Evolutionary conservation across 2,113 vertebrate genomes (phyloP), one percentile per base, ranked within the genome.

Genomic region (Misgurnus mizolepis): DNA sequence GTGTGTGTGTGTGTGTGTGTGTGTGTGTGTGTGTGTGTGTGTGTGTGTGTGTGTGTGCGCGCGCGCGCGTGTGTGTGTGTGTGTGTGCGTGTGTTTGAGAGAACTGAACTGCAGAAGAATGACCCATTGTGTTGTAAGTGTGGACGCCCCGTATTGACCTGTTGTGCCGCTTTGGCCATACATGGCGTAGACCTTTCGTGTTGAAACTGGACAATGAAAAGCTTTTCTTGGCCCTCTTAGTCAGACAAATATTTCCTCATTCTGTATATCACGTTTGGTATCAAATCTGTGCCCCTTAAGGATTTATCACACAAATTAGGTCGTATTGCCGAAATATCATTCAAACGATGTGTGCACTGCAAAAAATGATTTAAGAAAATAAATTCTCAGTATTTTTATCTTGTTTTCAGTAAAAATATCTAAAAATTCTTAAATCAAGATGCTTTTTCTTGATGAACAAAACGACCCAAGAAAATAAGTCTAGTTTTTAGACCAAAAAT

Each of bases 91-190:
- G 60, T 61, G 4, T 56, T 15, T 9, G 43, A 55, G 41, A 40
- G 40, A 40, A 53, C 18, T 58, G 11, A 76, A 72, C 83, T 85
- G 53, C 71, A 82, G 78, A 90, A 92, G 90, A 93, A 93, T 91
- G 86, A 89, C 81, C 90, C 85, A 93, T 93, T 93, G 91, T 93
- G 81, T 88, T 85, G 83, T 84, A 85, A 88, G 87, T 88, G 85
- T 79, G 88, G 79, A 79, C 78, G 76, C 79, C 80, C 80, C 76
- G 81, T 84, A 85, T 76, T 75, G 85, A 87, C 85, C 81, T 70
- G 41, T 85, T n/a, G 83, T 81, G 81, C 74, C 82, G 71, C 22
- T 64, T 84, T 90, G 87, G 82, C 78, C 86, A 81, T 89, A 87
- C 88, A 90, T 85, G 82, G 80, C 45, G 12, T 18, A 62, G 68